Evolutionary conservation across 2,888 invertebrate genomes (phyloP), one percentile per base, ranked within the genome.

Genomic region (Euphydryas editha): DNA sequence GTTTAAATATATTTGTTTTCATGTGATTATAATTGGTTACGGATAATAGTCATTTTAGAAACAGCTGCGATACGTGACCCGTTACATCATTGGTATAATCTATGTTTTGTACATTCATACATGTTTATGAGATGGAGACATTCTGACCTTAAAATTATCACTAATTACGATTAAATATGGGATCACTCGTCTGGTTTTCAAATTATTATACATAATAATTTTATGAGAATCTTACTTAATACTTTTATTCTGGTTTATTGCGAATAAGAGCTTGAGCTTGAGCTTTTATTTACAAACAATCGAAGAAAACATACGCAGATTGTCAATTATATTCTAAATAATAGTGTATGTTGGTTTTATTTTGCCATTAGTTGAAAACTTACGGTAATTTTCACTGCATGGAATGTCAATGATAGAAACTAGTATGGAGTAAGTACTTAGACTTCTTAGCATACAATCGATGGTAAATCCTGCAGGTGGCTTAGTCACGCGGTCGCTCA

Each of bases 371-470:
- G 15, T 57, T 69, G 56, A 59, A 68, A 70, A 54, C 42, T 62
- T 72, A 66, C 65, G 59, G 65, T 70, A 67, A 65, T 73, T 67
- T 68, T 62, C 46, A 56, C 61, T 67, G 69, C 54, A 58, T 59
- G 37, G 68, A 61, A 68, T 69, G 62, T 55, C 68, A 71, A 67
- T 62, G 62, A 68, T 72, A 61, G 71, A 70, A 62, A 55, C 65
- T 47, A 65, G 65, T 58, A 67, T 69, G 68, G 65, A 73, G 72
- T 76, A 73, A 72, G 73, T 75, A 73, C 76, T 76, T 77, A 66
- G 63, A 72, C 80, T 84, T 76, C 72, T 91, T 90, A 84, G 85
- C 90, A 90, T 91, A 91, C 91, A 91, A 90, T 90, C 84, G 85
- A 69, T 83, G 83, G 87, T 87, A 86, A 90, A 85, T 83, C 89